These are phyloP conservation scores for Paracyclopina nana DNA, from an alignment of 1,140 invertebrate genomes.

Conservation along the genomic window DNA sequence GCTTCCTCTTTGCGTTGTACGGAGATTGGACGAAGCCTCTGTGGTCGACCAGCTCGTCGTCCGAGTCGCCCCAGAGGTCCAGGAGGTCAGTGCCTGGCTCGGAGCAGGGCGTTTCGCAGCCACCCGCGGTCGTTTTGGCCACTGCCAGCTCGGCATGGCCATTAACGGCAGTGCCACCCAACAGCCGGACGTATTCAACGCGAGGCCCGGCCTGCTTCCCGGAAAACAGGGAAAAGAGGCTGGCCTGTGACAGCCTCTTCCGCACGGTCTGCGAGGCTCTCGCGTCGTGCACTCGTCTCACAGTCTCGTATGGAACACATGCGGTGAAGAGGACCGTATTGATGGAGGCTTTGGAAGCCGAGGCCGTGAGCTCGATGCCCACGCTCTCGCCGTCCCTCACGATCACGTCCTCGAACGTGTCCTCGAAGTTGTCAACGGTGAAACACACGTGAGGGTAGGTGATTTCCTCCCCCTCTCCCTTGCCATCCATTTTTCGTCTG, in stretches of 20 bases:
- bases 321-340: slow-evolving; percentile 88
- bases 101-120: slow-evolving; percentile 82
- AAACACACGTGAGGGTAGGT: slow-evolving; percentile 98
- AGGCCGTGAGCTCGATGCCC: slow-evolving; percentile 85
- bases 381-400: slow-evolving; percentile 96
- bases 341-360: slow-evolving; percentile 54
- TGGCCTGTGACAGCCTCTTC: slow-evolving; percentile 2
- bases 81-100: slow-evolving; percentile 41
- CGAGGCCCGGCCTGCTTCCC: slow-evolving; percentile 26
- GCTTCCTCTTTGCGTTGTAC: not conserved
- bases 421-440: slow-evolving; percentile 97
- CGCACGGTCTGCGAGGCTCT: slow-evolving; percentile 41
- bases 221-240: slow-evolving; percentile 5
- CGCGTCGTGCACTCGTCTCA: slow-evolving; percentile 89
- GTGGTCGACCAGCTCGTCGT: slow-evolving; percentile 21
- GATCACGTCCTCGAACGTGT: slow-evolving; percentile 80
- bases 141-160: slow-evolving; percentile 97
- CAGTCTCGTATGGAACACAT: slow-evolving; percentile 85
- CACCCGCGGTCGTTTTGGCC: slow-evolving; percentile 64
- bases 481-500: slow-evolving; percentile 84
- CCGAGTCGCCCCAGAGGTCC: slow-evolving; percentile 23
- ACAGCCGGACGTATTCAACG: slow-evolving; percentile 93
- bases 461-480: slow-evolving; percentile 93
- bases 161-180: slow-evolving; percentile 72
- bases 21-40: not conserved